These are phyloP conservation scores for Euwallacea fornicatus DNA, from an alignment of 1,140 invertebrate species.

Conservation along the genomic window DNA sequence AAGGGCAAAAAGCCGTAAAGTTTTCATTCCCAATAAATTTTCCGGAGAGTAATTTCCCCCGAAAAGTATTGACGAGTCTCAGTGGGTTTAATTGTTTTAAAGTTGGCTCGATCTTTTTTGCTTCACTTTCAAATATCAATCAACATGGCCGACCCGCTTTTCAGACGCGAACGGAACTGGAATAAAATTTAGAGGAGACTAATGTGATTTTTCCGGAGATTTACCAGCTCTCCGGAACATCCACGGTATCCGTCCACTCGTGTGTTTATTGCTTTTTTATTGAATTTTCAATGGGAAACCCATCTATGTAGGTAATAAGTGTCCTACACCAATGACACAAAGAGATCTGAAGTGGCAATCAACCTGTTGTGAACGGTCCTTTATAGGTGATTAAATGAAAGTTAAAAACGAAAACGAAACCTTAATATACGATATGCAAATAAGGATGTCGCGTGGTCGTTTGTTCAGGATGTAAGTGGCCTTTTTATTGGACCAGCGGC, in stretches of 20 bases:
- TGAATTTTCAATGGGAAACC: background rate
- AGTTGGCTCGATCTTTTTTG: conserved; percentile 15
- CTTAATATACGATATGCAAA: conserved; percentile 3
- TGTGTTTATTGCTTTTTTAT: conserved; percentile 6
- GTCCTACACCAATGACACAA: too few species aligned
- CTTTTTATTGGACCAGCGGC: background rate
- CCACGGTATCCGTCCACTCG: background rate
- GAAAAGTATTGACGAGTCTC: conserved; percentile 20
- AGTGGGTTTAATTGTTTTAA: conserved; percentile 26
- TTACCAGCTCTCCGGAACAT: background rate
- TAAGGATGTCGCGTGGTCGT: background rate
- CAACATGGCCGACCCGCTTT: conserved; percentile 8
- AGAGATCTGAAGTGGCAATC: too few species aligned
- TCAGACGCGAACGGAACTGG: conserved; percentile 8
- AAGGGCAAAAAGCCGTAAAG: too few species aligned
- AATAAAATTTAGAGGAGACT: conserved; percentile 20
- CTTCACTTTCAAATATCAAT: conserved; percentile 25
- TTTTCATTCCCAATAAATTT: conserved; percentile 19
- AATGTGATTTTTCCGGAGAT: conserved; percentile 17
- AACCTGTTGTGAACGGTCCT: too few species aligned
- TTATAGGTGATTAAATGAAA: background rate
- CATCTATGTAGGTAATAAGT: too few species aligned
- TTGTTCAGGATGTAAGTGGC: background rate
- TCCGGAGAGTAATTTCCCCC: conserved; percentile 14
- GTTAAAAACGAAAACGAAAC: conserved; percentile 1